phyloP scores from a whole-genome alignment of 2,113 vertebrate species.

The Lophura nycthemera region DNA sequence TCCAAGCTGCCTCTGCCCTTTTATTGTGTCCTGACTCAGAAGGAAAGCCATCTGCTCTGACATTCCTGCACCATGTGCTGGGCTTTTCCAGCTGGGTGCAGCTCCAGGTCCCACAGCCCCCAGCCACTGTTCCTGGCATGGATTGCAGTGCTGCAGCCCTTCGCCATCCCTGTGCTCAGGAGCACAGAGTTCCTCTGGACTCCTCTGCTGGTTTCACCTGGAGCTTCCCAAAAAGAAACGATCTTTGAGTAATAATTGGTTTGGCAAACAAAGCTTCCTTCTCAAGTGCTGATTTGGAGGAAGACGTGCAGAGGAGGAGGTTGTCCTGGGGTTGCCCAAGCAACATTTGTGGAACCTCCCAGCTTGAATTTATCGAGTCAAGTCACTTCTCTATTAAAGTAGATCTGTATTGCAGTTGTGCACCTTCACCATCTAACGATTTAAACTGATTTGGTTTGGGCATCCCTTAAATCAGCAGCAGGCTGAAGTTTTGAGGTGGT shows the following conservation, averaged over 20 bases:
- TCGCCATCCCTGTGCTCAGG: background rate
- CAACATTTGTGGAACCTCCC: accelerated
- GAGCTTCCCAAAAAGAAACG: background rate
- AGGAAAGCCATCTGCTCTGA: background rate
- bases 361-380: background rate
- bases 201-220: background rate
- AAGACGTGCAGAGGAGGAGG: background rate
- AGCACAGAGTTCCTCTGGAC: background rate
- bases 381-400: background rate
- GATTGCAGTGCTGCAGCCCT: background rate
- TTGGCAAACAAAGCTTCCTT: background rate
- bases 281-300: background rate
- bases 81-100: background rate
- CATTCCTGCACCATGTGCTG: background rate
- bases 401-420: background rate
- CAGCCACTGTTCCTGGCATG: background rate
- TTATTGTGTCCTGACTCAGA: background rate
- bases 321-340: background rate
- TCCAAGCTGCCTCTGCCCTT: background rate
- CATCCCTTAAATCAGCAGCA: accelerated
- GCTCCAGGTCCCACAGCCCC: background rate
- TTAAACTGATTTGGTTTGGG: background rate
- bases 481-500: accelerated
- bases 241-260: background rate
- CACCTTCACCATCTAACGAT: accelerated